phyloP scores from a whole-genome alignment of 2,113 vertebrate species.

The Henicopernis longicauda region DNA sequence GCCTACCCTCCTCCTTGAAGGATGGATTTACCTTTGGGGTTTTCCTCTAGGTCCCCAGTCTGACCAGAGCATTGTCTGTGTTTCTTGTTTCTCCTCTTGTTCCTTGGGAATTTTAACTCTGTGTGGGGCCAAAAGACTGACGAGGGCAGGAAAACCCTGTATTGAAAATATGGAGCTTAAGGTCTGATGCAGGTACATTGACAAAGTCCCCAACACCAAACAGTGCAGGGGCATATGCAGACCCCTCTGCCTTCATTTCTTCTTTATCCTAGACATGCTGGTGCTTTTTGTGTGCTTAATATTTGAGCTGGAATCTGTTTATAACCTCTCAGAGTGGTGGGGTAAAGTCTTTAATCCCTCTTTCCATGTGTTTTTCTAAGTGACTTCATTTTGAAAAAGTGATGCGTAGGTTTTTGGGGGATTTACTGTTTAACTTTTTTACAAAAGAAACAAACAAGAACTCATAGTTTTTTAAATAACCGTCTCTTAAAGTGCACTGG shows the following conservation, averaged over 20 bases:
- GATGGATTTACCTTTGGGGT: background rate
- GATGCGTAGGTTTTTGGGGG: fast-evolving
- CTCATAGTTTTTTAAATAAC: background rate
- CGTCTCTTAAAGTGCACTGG: background rate
- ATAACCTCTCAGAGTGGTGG: background rate
- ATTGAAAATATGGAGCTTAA: background rate
- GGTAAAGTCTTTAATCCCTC: background rate
- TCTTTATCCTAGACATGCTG: background rate
- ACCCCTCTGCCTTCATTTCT: background rate
- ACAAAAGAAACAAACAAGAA: background rate
- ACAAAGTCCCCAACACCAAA: too few relatives aligned
- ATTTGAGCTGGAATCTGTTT: background rate
- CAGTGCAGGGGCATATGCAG: background rate
- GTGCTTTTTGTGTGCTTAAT: too few relatives aligned
- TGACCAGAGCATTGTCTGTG: background rate
- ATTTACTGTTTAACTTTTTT: background rate
- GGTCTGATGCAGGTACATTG: too few relatives aligned
- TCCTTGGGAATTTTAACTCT: background rate
- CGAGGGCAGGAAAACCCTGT: background rate
- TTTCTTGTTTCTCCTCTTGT: background rate
- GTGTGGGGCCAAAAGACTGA: background rate
- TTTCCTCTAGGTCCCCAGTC: background rate
- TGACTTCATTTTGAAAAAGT: background rate
- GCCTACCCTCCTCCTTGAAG: background rate
- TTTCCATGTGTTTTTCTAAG: background rate